Evolutionary conservation across 2,888 invertebrate species (phyloP).

Genomic region (Dicycla oo): DNA sequence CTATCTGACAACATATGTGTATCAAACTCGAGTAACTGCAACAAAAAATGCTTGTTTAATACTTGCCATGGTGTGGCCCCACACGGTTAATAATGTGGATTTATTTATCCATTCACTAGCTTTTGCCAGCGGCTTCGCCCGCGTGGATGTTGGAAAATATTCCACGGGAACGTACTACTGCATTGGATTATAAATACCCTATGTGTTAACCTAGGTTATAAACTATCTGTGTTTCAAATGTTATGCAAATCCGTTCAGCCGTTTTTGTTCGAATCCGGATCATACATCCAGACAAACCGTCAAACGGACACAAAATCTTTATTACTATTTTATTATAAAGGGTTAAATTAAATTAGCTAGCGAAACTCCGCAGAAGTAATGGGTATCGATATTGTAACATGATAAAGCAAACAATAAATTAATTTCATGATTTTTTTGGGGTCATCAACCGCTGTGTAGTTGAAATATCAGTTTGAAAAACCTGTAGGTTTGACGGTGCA

Average conservation of each 20-base stretch:
- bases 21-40: slow-evolving; percentile 95
- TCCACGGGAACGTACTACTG: background rate
- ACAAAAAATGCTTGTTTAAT: slow-evolving; percentile 61
- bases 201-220: background rate
- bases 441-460: too few relatives aligned
- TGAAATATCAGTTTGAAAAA: too few relatives aligned
- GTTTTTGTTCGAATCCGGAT: background rate
- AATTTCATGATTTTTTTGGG: too few relatives aligned
- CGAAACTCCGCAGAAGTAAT: too few relatives aligned
- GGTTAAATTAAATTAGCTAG: too few relatives aligned
- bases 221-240: background rate
- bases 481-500: too few relatives aligned
- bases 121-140: too few relatives aligned
- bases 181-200: background rate
- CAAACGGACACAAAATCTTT: background rate
- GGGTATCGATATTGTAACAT: too few relatives aligned
- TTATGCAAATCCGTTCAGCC: background rate
- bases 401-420: too few relatives aligned
- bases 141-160: background rate
- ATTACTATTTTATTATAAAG: background rate
- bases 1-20: slow-evolving; percentile 96
- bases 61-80: background rate
- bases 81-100: background rate
- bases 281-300: background rate
- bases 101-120: background rate